Evolutionary conservation across 2,888 invertebrate species (phyloP).

Genomic region (Synanthedon tipuliformis): DNA sequence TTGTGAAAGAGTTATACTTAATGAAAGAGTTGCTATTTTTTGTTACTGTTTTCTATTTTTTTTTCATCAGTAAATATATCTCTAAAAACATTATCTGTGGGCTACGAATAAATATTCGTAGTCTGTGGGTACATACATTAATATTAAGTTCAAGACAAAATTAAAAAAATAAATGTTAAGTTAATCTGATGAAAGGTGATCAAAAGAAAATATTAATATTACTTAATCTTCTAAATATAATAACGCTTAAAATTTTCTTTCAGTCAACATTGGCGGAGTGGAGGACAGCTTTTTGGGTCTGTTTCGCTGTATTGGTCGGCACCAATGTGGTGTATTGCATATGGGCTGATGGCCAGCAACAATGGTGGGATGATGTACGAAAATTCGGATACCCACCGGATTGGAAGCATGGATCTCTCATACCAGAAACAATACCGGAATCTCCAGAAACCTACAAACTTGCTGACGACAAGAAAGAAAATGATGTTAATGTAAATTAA

Average conservation of each 20-base stretch:
- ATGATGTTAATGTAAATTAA: not conserved
- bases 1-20: no score
- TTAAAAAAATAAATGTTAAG: no score
- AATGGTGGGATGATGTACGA: slow-evolving; percentile 78
- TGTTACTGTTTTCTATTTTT: no score
- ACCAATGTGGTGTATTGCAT: slow-evolving; percentile 75
- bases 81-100: no score
- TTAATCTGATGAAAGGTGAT: no score
- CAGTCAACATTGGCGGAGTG: slow-evolving; percentile 52
- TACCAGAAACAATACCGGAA: slow-evolving; percentile 18
- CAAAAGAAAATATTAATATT: no score
- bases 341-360: slow-evolving; percentile 78
- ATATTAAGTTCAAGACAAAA: no score
- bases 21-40: no score
- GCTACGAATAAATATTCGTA: no score
- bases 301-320: slow-evolving; percentile 72
- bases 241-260: slow-evolving; percentile 8
- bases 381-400: slow-evolving; percentile 53
- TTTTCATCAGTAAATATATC: no score
- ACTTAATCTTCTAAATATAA: not conserved
- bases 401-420: slow-evolving; percentile 54
- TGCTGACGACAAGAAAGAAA: slow-evolving; percentile 15
- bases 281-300: slow-evolving; percentile 78
- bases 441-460: slow-evolving; percentile 35
- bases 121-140: no score